These are phyloP conservation scores for Neosilurus hyrtlii DNA, from an alignment of 2,797 vertebrate genomes.

Conservation along the genomic window DNA sequence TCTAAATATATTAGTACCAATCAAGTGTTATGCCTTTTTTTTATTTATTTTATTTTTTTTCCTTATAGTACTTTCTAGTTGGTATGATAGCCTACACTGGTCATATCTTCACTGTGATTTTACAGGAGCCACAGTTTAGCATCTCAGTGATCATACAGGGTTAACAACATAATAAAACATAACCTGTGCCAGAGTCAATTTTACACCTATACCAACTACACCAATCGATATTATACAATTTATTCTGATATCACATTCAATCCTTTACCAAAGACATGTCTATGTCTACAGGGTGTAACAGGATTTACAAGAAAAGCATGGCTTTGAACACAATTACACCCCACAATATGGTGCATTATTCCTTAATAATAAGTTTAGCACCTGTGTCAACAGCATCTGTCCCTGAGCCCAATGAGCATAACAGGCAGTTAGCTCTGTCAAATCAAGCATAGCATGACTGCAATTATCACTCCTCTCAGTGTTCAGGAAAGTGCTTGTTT, in stretches of 20 bases:
- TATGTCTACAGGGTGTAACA: constrained; percentile 51
- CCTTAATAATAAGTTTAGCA: constrained; percentile 63
- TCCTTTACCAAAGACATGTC: constrained; percentile 27
- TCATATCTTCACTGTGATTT: constrained; percentile 53
- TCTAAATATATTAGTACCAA: too few species aligned
- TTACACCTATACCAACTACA: too few species aligned
- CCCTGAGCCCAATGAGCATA: constrained; percentile 55
- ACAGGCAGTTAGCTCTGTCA: constrained; percentile 45
- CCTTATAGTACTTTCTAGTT: not conserved
- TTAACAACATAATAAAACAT: constrained; percentile 47
- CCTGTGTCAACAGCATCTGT: constrained; percentile 69
- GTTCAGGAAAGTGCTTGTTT: constrained; percentile 11
- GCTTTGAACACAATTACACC: constrained; percentile 57
- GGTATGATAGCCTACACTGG: constrained; percentile 27
- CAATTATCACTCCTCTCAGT: constrained; percentile 58
- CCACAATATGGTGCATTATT: constrained; percentile 58
- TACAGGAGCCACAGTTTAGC: constrained; percentile 33
- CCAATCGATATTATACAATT: not conserved
- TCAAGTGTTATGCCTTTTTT: too few species aligned
- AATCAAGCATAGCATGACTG: constrained; percentile 56
- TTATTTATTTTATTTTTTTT: too few species aligned
- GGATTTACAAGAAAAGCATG: constrained; percentile 52
- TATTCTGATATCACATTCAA: constrained; percentile 39
- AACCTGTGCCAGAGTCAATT: constrained; percentile 35
- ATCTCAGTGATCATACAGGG: constrained; percentile 45